A percentile compares a stretch with the other conserved stretches of the same genome.
Conservation (phyloP, 2,113 vertebrate species). For the Leptobrachium ailaonicum region DNA sequence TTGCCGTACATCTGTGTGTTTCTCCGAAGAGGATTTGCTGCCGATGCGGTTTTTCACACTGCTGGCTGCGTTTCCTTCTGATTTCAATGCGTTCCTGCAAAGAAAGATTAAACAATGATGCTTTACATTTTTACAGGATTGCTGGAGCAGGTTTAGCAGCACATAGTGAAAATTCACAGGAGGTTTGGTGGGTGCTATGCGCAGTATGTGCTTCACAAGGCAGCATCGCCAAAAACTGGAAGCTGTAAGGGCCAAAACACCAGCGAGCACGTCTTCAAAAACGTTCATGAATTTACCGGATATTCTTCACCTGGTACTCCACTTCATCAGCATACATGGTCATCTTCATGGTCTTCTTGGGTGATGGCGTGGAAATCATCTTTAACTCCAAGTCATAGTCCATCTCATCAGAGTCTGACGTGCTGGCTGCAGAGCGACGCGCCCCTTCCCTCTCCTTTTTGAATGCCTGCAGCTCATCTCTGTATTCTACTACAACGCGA, state of each 20-base stretch:
- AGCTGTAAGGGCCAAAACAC: too few relatives aligned
- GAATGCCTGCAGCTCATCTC: constrained; percentile 72
- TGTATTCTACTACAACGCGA: constrained; percentile 89
- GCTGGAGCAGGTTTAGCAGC: too few relatives aligned
- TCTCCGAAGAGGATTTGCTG: constrained; percentile 72
- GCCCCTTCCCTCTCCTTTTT: constrained; percentile 60
- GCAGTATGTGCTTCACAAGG: too few relatives aligned
- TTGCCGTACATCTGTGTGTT: constrained; percentile 86
- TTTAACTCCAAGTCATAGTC: constrained; percentile 97
- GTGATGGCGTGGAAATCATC: constrained; percentile 97
- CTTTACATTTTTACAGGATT: too few relatives aligned
- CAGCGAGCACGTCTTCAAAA: too few relatives aligned
- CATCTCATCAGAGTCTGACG: constrained; percentile 95
- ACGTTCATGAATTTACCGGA: constrained; percentile 71
- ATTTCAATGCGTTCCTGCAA: constrained; percentile 77
- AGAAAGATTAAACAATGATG: background rate
- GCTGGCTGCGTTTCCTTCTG: constrained; percentile 71
- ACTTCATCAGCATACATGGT: constrained; percentile 98
- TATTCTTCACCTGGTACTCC: constrained; percentile 85
- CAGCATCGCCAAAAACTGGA: too few relatives aligned
- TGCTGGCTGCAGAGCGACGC: constrained; percentile 65
- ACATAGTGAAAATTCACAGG: too few relatives aligned
- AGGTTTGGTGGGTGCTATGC: too few relatives aligned
- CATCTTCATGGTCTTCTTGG: constrained; percentile 98
- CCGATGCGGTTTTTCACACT: constrained; percentile 86